Evolutionary conservation across 2,113 vertebrate genomes (phyloP), one percentile per base, ranked within the genome.

Genomic region (Oryzias javanicus): DNA sequence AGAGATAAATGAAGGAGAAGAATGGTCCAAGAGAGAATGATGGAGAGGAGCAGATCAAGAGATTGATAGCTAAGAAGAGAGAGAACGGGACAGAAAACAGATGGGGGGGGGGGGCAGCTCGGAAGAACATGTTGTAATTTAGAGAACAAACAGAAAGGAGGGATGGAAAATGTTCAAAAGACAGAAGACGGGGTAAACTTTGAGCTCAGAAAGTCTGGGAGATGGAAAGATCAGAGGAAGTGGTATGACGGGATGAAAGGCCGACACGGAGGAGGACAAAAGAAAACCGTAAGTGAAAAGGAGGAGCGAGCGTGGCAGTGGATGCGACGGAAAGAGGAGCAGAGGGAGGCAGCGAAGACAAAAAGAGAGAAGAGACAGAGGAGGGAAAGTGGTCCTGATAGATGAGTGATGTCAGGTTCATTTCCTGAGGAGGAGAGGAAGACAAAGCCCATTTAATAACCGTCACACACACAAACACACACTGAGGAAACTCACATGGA

Each of bases 361-460:
- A 67, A 70, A 69, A 25, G 50, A 55, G 53, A 8, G 24, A 29
- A 42, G 62, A 60, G 74, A 81, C 76, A 60, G 62, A 42, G 55
- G 61, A 61, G 55, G 60, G 68, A 71, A 71, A 63, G 62, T 40
- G 13, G 29, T 71, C 24, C 16, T 85, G 80, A 87, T 74, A 69
- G 83, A 87, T 81, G 83, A 73, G 73, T 82, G 44, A 85, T 85
- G 85, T 82, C 86, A 83, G 82, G 68, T 81, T 82, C 55, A 88
- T 86, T 85, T 87, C 86, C 79, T 60, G 77, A 72, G 76, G 46
- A 80, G 50, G 54, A 77, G 70, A 65, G 76, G 58, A 83, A 84
- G 81, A 88, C 80, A 76, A 74, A 76, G 66, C 72, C 72, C 57
- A 76, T 84, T 88, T 82, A 78, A 83, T 74, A 81, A 75, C 66